phyloP scores from a whole-genome alignment of 2,113 vertebrate species.

The Budorcas taxicolor region DNA sequence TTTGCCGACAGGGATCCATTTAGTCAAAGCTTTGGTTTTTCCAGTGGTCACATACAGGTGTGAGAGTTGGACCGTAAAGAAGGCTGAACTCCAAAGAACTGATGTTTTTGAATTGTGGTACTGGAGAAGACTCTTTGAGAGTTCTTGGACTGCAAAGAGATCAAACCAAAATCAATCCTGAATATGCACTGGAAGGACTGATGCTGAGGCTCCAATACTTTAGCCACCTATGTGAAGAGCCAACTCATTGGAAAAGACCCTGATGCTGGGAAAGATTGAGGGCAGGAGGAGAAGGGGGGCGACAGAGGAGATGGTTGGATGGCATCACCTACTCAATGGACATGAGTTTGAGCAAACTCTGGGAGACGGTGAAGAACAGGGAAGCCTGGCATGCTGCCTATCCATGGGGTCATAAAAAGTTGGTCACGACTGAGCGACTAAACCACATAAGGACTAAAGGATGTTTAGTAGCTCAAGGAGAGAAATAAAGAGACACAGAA shows the following conservation, averaged over 20 bases:
- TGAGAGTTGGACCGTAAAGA: background rate
- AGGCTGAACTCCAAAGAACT: background rate
- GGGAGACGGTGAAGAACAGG: background rate
- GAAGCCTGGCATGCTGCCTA: background rate
- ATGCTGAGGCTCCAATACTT: background rate
- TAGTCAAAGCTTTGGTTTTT: background rate
- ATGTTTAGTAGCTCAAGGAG: background rate
- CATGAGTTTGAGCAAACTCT: background rate
- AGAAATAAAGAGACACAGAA: background rate
- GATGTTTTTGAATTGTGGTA: background rate
- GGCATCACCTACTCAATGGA: background rate
- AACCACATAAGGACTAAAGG: background rate
- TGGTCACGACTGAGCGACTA: background rate
- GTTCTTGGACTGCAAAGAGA: background rate
- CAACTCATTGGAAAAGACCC: background rate
- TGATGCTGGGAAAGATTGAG: background rate
- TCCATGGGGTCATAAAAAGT: background rate
- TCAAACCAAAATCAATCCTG: background rate
- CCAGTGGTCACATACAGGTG: background rate
- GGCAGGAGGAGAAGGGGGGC: background rate
- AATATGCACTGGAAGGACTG: background rate
- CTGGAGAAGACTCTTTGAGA: background rate
- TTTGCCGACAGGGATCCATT: fast-evolving
- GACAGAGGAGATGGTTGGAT: background rate
- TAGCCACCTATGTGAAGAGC: background rate